phyloP scores from a whole-genome alignment of 1,140 invertebrate species.

The Magallana gigas region DNA sequence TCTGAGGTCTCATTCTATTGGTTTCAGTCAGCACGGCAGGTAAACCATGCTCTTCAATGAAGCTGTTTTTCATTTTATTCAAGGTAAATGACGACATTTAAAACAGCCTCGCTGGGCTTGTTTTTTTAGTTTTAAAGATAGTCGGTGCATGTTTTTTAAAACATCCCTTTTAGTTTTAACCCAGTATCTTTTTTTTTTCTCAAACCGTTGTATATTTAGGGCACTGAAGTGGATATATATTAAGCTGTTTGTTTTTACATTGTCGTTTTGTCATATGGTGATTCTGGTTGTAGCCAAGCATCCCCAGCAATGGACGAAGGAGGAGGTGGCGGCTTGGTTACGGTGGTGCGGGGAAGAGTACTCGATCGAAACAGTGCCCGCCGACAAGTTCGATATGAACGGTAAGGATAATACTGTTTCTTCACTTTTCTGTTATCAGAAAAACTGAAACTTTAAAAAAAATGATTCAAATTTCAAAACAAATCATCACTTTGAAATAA shows the following conservation, averaged over 20 bases:
- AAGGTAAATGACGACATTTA: background rate
- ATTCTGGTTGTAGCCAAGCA: conserved; percentile 85
- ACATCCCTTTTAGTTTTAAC: no score
- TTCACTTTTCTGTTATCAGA: background rate
- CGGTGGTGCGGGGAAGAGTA: conserved; percentile 96
- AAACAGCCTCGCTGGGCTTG: background rate
- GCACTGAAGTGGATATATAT: background rate
- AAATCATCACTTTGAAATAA: no score
- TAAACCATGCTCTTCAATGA: conserved; percentile 23
- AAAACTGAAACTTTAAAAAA: no score
- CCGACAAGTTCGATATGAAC: conserved; percentile 98
- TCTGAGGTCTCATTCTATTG: background rate
- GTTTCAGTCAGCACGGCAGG: background rate
- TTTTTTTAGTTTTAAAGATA: background rate
- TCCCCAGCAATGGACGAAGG: conserved; percentile 92
- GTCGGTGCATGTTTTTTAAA: no score
- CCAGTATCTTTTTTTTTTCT: background rate
- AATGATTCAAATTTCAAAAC: no score
- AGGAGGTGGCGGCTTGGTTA: conserved; percentile 92
- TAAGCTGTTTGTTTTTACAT: background rate
- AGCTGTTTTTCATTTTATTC: background rate
- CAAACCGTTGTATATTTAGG: background rate
- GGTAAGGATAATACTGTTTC: conserved; percentile 81
- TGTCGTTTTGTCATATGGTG: conserved; percentile 72
- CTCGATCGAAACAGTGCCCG: conserved; percentile 93